Conservation (phyloP, 2,113 vertebrate genomes). For the Glaucomys volans region DNA sequence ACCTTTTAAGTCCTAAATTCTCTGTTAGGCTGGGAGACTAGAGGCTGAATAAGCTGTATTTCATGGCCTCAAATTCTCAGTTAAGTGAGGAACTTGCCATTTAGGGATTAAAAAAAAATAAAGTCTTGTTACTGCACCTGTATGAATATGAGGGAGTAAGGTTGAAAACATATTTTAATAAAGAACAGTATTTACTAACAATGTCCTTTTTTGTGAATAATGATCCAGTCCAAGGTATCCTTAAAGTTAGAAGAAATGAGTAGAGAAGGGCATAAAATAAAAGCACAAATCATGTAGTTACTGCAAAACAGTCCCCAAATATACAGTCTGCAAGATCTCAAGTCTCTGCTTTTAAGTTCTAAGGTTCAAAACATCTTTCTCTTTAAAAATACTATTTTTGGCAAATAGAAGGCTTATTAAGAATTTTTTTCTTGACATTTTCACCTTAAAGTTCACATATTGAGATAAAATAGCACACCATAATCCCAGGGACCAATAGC, state of each 20-base stretch:
- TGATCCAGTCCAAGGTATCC: not conserved
- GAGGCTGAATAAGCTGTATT: not conserved
- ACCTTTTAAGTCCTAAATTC: not conserved
- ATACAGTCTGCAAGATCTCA: not conserved
- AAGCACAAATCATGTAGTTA: not conserved
- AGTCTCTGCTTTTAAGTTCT: not conserved
- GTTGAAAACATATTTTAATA: not conserved
- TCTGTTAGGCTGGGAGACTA: not conserved
- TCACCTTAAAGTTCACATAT: constrained; percentile 35
- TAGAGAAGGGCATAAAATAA: not conserved
- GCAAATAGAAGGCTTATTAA: not conserved
- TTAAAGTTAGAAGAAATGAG: constrained; percentile 29
- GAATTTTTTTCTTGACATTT: not conserved
- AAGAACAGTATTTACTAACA: not conserved
- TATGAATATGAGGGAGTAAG: not conserved
- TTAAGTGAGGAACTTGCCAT: not conserved
- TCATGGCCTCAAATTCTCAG: not conserved
- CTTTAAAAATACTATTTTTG: constrained; percentile 17
- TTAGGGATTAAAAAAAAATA: not conserved
- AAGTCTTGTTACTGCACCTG: not conserved
- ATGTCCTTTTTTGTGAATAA: not conserved
- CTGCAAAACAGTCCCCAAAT: not conserved
- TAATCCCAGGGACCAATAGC: not conserved
- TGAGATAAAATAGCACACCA: not conserved
- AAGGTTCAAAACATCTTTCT: not conserved